These are phyloP conservation scores for Torymus tubicola DNA, from an alignment of 2,888 invertebrate species.

Conservation along the genomic window DNA sequence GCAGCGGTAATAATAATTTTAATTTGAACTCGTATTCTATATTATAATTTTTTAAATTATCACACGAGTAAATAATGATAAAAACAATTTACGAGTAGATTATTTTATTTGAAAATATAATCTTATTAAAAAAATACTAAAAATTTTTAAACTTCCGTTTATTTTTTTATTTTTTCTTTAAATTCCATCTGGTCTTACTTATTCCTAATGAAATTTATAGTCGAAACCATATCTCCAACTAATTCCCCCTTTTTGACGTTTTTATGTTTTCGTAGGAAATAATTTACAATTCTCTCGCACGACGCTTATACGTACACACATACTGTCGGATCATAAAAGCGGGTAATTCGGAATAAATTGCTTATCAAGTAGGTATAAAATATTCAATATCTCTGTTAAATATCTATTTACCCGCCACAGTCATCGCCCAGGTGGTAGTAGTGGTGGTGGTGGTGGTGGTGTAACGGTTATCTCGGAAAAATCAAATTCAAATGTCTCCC, in stretches of 20 bases:
- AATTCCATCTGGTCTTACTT: neutral
- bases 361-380: conserved; percentile 34
- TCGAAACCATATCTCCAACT: too few relatives aligned
- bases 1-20: too few relatives aligned
- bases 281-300: neutral
- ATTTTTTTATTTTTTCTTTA: too few relatives aligned
- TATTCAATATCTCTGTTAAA: conserved; percentile 35
- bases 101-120: too few relatives aligned
- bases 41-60: too few relatives aligned
- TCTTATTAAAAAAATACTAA: too few relatives aligned
- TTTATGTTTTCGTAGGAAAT: neutral
- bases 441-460: conserved; percentile 20
- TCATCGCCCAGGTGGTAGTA: conserved; percentile 28
- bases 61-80: too few relatives aligned
- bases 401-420: conserved; percentile 22
- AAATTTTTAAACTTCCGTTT: too few relatives aligned
- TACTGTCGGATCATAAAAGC: neutral
- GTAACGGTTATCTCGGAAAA: conserved; percentile 47
- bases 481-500: conserved; percentile 52
- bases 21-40: too few relatives aligned
- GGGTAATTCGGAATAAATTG: conserved; percentile 1
- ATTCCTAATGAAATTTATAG: too few relatives aligned
- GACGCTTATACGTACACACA: neutral
- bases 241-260: neutral
- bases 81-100: too few relatives aligned